These are phyloP conservation scores for Caerostris darwini DNA, from an alignment of 1,140 invertebrate genomes.

Conservation along the genomic window DNA sequence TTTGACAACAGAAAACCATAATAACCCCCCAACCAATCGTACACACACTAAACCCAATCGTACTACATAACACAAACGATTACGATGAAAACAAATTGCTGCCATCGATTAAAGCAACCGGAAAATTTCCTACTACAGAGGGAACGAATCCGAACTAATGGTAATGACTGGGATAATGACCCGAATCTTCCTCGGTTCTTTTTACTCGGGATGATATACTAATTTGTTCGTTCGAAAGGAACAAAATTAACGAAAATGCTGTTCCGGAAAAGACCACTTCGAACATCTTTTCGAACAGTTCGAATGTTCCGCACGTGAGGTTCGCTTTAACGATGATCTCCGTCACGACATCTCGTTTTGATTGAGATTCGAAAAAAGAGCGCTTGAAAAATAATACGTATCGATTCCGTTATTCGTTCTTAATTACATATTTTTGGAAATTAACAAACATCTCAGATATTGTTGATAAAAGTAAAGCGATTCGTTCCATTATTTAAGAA, in stretches of 20 bases:
- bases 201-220: conserved; percentile 31
- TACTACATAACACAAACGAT: neutral
- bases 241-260: conserved; percentile 38
- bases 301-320: conserved; percentile 35
- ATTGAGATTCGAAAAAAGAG: neutral
- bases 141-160: conserved; percentile 26
- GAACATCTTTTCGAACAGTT: neutral
- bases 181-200: neutral
- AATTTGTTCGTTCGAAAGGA: conserved; percentile 40
- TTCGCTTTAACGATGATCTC: conserved; percentile 49
- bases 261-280: conserved; percentile 54
- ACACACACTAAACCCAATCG: neutral
- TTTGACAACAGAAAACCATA: neutral
- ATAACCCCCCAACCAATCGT: neutral
- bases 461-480: too few species aligned
- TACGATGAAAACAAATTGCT: conserved; percentile 43
- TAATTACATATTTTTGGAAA: neutral
- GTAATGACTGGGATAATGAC: conserved; percentile 42
- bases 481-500: too few species aligned
- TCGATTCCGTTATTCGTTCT: neutral
- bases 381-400: neutral
- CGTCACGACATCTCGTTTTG: conserved; percentile 37
- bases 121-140: conserved; percentile 6
- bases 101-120: conserved; percentile 29
- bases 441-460: too few species aligned